Evolutionary conservation across 53 echinoderm and acorn worm genomes (phyloP).

Genomic region (Paracentrotus lividus): DNA sequence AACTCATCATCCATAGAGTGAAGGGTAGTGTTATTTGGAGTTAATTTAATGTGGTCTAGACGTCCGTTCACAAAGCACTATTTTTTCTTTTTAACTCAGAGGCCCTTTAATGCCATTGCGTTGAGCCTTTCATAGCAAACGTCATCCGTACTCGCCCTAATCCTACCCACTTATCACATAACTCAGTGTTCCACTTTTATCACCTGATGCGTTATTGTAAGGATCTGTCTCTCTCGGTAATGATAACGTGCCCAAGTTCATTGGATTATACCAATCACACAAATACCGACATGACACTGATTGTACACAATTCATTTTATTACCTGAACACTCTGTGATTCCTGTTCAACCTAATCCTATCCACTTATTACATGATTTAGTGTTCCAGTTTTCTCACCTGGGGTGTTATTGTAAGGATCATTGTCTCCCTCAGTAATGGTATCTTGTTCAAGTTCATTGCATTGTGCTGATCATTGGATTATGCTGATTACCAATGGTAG

Average conservation of each 20-base stretch:
- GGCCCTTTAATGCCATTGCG: neutral
- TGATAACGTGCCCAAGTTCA: neutral
- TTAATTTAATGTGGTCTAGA: too few relatives aligned
- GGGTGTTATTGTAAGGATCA: neutral
- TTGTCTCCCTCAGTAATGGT: neutral
- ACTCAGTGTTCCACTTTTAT: neutral
- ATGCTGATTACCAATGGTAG: too few relatives aligned
- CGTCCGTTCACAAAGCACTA: too few relatives aligned
- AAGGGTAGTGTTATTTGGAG: too few relatives aligned
- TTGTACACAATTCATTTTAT: too few relatives aligned
- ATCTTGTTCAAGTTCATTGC: neutral
- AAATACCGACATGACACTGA: too few relatives aligned
- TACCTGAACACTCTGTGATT: too few relatives aligned
- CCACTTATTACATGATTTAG: neutral
- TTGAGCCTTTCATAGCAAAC: neutral
- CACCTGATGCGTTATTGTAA: neutral
- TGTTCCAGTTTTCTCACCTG: constrained; percentile 1
- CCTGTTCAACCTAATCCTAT: neutral
- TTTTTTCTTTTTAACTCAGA: too few relatives aligned
- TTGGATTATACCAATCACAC: too few relatives aligned
- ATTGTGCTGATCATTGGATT: too few relatives aligned
- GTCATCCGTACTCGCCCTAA: neutral
- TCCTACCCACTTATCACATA: neutral
- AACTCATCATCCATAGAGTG: too few relatives aligned
- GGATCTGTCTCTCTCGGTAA: neutral